Conservation (phyloP, 2,888 invertebrate species). For the Dicroscelio sp. region DNA sequence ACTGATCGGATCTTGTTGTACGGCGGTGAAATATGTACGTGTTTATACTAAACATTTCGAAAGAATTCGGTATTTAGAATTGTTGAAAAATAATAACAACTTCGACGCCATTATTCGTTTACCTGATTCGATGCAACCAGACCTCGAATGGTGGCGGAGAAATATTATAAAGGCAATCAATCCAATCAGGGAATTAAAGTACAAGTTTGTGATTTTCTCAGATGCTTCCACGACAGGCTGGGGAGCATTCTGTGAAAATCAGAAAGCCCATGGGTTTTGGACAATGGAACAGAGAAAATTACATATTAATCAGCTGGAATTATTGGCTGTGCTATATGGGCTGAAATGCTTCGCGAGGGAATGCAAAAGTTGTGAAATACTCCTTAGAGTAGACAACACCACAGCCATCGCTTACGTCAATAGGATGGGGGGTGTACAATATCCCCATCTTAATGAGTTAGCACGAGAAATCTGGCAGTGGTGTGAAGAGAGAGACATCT, state of each 20-base stretch:
- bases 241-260: conserved; percentile 55
- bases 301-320: conserved; percentile 75
- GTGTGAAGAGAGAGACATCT: conserved; percentile 56
- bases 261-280: conserved; percentile 58
- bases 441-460: conserved; percentile 43
- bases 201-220: conserved; percentile 53
- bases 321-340: conserved; percentile 63
- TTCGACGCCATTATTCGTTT: conserved; percentile 47
- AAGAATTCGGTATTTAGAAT: conserved; percentile 41
- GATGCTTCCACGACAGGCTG: conserved; percentile 71
- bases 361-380: conserved; percentile 46
- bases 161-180: conserved; percentile 13
- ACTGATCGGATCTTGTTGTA: conserved; percentile 53
- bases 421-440: conserved; percentile 66
- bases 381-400: conserved; percentile 77
- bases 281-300: conserved; percentile 21
- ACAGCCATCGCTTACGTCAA: conserved; percentile 66
- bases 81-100: conserved; percentile 28
- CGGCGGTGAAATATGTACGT: conserved; percentile 68
- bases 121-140: neutral
- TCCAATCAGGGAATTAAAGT: conserved; percentile 37
- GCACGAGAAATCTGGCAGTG: conserved; percentile 42
- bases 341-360: conserved; percentile 69
- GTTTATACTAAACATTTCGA: conserved; percentile 73
- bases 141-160: conserved; percentile 63